Evolutionary conservation across 64 coral and sea anemone genomes (phyloP).

Genomic region (Catalaphyllia jardinei): DNA sequence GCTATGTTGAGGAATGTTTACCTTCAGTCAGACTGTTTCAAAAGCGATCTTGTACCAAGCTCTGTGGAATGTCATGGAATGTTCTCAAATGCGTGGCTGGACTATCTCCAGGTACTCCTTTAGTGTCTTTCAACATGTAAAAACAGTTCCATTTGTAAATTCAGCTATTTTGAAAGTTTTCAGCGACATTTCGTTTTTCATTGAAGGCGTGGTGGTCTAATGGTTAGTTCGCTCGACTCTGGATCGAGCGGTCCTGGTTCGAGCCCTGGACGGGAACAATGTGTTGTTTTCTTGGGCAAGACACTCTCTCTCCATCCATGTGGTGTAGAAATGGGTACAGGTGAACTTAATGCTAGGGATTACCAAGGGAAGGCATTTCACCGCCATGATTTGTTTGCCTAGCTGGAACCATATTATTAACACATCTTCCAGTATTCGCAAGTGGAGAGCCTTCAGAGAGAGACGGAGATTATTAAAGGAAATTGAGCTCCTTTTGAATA

Average conservation of each 20-base stretch:
- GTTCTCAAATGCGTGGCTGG: slow-evolving; percentile 19
- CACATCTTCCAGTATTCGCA: neutral
- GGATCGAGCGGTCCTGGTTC: neutral
- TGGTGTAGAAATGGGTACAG: no score
- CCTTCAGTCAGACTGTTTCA: slow-evolving; percentile 26
- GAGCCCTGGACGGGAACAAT: neutral
- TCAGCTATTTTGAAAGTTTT: neutral
- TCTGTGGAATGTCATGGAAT: slow-evolving; percentile 24
- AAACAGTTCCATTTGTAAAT: neutral
- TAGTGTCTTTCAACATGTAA: no score
- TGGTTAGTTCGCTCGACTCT: neutral
- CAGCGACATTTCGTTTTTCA: no score
- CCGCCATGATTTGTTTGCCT: neutral
- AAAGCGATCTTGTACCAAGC: slow-evolving; percentile 11
- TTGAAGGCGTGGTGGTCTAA: no score
- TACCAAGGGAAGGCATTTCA: neutral
- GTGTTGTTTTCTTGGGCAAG: no score
- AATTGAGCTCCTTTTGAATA: no score
- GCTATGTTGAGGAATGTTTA: slow-evolving; percentile 4
- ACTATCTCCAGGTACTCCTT: slow-evolving; percentile 13
- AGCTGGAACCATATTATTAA: neutral
- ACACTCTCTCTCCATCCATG: no score
- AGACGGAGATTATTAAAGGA: no score
- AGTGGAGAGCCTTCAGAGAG: no score
- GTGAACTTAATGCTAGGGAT: no score